Evolutionary conservation across 1,140 invertebrate species (phyloP), one percentile per base, ranked within the genome.

Genomic region (Uloborus diversus): DNA sequence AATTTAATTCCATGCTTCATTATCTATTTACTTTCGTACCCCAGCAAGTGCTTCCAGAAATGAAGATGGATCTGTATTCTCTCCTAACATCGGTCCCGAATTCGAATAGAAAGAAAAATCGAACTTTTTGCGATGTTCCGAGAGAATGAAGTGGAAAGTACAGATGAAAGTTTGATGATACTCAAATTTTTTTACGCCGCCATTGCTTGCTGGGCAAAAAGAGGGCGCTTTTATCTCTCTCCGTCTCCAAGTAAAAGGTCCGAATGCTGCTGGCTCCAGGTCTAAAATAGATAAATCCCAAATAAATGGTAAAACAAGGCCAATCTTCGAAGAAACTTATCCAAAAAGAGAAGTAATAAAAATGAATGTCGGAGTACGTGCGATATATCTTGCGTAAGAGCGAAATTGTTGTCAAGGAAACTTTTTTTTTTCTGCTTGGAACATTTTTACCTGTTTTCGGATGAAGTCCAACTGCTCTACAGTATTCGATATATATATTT

Each of bases 301-400:
- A n/a, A 57, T 13, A 57, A 57, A 27, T 11, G 11, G 53, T 3
- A 57, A 51, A 68, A 68, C 13, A 68, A 68, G n/a, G 11, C 4
- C 37, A 23, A 9, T 14, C n/a, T 14, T 25, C 11, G 27, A 23
- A 68, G 47, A 51, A 68, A 68, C 42, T 49, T 47, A 9, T 25
- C 25, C 17, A 68, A 68, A 61, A 68, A 68, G 49, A 68, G 53
- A 51, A 25, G 33, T 47, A 49, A 68, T 51, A 68, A 51, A 68
- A 23, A 11, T 13, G 20, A 25, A 27, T 37, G 47, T 25, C 47
- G 65, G 27, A 27, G 27, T 68, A 68, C 65, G 65, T 68, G 65
- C 65, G 20, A 68, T 68, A 51, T 27, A 68, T 68, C 65, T 68
- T 32, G 37, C 47, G 25, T 25, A 68, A 47, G 49, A 68, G 53